Percentiles rank a stretch among this genome's conserved stretches.
phyloP scores from a whole-genome alignment of 2,888 invertebrate species.

The Metopia argyrocephala region DNA sequence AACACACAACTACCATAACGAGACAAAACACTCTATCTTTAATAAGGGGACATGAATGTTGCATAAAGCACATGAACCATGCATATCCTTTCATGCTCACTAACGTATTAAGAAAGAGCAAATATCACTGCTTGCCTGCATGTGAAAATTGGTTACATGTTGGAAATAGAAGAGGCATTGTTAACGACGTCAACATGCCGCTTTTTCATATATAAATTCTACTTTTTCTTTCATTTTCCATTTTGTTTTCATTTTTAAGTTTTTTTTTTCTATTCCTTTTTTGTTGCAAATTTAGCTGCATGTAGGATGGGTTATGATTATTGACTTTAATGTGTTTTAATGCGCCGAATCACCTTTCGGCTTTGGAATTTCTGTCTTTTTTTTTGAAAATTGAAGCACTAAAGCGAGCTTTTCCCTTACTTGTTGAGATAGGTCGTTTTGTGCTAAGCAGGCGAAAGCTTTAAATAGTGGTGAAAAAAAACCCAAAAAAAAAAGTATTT shows the following conservation, averaged over 20 bases:
- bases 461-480: not conserved
- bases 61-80: no score
- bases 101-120: slow-evolving; percentile 1
- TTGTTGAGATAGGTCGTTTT: slow-evolving; percentile 51
- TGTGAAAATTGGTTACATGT: slow-evolving; percentile 6
- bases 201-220: slow-evolving; percentile 37
- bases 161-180: not conserved
- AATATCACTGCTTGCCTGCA: slow-evolving; percentile 44
- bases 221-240: not conserved
- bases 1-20: slow-evolving; percentile 4
- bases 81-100: not conserved
- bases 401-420: slow-evolving; percentile 15
- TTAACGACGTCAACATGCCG: slow-evolving; percentile 59
- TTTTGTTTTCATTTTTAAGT: not conserved
- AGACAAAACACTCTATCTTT: no score
- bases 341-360: slow-evolving; percentile 47
- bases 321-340: not conserved
- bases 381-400: slow-evolving; percentile 24
- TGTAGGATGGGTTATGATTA: slow-evolving; percentile 53
- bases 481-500: not conserved
- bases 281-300: slow-evolving; percentile 11
- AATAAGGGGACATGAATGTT: no score
- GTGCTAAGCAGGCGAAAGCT: not conserved
- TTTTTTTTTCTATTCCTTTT: not conserved
- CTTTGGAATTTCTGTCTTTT: slow-evolving; percentile 38